Base-by-base conservation (phyloP, 2,113 vertebrate species). In the Myotis yumanensis region DNA sequence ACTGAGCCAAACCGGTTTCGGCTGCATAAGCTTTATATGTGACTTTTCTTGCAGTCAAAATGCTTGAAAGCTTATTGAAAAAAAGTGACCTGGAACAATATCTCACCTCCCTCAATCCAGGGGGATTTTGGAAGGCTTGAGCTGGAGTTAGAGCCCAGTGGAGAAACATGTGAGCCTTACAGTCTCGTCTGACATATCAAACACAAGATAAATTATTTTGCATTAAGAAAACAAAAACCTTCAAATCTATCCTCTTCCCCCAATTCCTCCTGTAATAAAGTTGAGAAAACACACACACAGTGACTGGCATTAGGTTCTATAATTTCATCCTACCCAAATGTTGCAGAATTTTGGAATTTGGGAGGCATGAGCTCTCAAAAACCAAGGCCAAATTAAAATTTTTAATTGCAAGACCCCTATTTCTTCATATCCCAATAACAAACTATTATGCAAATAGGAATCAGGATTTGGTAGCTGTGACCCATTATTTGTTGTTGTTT, bases 171-270 rank as follows among this genome's bases (percentile, higher is more conserved):
- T 18, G 20, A 75, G 46, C 54, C 5, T 23, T 73, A 32, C 0
- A 25, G 17, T 72, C 37, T 89, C 35, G 16, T 69, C 43, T 54
- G n/a, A 23, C 79, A 46, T 82, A 46, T 54, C 76, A 71, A 76
- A 81, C 30, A 88, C 77, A 83, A 43, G 71, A 52, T 79, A 94
- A 91, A 68, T 92, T 89, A 93, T 95, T 97, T 94, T 96, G 10
- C n/a, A 92, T 83, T 84, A 86, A 87, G 93, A 93, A 72, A 76
- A 51, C 20, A 69, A 81, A 93, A 91, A 46, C 8, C 22, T 88
- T 85, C 9, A 72, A 62, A 32, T 86, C 80, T 93, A 15, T 18
- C 54, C n/a, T 3, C 17, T 35, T 2, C 5, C 2, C 8, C n/a
- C 5, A 51, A 1, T 5, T 1, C 9, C 9, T 1, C 30, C 54